These are phyloP conservation scores for Albula goreensis DNA, from an alignment of 2,113 vertebrate genomes.

Conservation along the genomic window DNA sequence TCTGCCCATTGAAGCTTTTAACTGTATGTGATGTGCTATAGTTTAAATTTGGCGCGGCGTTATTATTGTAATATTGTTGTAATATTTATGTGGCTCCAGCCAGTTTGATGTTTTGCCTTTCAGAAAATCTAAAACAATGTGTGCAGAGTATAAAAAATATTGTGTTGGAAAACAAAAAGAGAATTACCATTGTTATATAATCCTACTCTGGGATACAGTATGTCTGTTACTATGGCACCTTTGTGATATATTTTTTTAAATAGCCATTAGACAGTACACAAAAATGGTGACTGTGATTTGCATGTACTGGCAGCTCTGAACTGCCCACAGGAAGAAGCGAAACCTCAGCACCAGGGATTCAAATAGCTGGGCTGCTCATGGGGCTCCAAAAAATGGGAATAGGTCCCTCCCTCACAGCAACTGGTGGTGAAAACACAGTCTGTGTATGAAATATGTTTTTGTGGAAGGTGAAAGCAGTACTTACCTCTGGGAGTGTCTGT, in stretches of 20 bases:
- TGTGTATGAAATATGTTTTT: neutral
- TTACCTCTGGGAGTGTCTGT: neutral
- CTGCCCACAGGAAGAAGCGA: neutral
- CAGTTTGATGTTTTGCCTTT: neutral
- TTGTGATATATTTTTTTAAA: neutral
- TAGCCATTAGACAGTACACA: neutral
- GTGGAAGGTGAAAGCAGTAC: neutral
- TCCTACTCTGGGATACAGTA: neutral
- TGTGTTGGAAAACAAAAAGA: neutral
- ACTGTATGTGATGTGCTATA: neutral
- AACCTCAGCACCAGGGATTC: constrained; percentile 4
- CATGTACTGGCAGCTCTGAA: neutral
- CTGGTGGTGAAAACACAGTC: neutral
- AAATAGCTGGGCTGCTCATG: neutral
- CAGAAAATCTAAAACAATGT: neutral
- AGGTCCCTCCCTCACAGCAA: neutral
- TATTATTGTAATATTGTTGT: neutral
- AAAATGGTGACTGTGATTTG: constrained; percentile 14
- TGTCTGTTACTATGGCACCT: neutral
- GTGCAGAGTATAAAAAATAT: neutral
- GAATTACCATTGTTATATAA: neutral
- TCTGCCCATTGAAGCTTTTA: neutral
- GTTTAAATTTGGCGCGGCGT: neutral
- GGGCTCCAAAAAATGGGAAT: too few relatives aligned
- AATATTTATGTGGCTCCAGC: constrained; percentile 1